Evolutionary conservation across 2,113 vertebrate genomes (phyloP).

Genomic region (Murina feae): DNA sequence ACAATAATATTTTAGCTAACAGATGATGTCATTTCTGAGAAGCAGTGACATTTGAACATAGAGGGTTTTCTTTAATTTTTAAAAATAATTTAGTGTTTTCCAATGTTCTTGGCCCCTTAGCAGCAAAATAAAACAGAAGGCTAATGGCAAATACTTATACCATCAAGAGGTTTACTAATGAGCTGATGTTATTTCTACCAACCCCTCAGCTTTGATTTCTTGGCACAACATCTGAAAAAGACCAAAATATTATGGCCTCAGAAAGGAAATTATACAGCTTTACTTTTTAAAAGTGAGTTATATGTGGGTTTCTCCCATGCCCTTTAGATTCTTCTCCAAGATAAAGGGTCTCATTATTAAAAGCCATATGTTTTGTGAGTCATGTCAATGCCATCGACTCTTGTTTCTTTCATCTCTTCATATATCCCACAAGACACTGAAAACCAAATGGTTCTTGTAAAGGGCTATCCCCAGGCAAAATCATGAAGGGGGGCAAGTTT

Average conservation of each 20-base stretch:
- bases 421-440: not conserved
- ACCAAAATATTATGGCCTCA: not conserved
- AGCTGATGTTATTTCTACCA: slow-evolving; percentile 49
- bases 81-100: slow-evolving; percentile 15
- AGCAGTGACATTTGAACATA: slow-evolving; percentile 23
- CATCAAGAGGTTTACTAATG: slow-evolving; percentile 26
- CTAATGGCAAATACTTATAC: slow-evolving; percentile 36
- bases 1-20: slow-evolving; percentile 25
- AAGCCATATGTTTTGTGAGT: slow-evolving; percentile 41
- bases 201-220: slow-evolving; percentile 39
- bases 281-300: slow-evolving; percentile 40
- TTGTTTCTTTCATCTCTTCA: slow-evolving; percentile 37
- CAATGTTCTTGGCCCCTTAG: not conserved
- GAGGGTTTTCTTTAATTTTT: not conserved
- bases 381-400: not conserved
- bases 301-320: not conserved
- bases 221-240: slow-evolving; percentile 51
- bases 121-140: slow-evolving; percentile 56
- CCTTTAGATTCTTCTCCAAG: slow-evolving; percentile 41
- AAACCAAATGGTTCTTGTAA: not conserved
- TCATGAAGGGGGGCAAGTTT: not conserved
- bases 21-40: slow-evolving; percentile 45
- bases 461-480: slow-evolving; percentile 3
- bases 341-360: slow-evolving; percentile 53
- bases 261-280: slow-evolving; percentile 50